Percentiles rank a stretch among this genome's conserved stretches.
These are phyloP conservation scores for Choristoneura rosaceana DNA, from an alignment of 2,888 invertebrate species.

Conservation along the genomic window DNA sequence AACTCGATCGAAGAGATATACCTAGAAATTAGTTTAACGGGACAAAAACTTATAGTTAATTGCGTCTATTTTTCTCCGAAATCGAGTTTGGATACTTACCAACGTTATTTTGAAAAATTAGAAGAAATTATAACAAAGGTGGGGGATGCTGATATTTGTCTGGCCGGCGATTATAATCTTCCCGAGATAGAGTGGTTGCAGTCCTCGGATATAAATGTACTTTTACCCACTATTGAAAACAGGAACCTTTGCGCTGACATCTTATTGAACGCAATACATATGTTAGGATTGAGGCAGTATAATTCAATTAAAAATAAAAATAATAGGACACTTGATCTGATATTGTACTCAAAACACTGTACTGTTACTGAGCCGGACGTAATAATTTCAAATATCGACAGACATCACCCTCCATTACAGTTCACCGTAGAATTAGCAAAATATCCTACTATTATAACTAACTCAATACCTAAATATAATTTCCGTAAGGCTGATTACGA, in stretches of 20 bases:
- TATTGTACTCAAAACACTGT: not conserved
- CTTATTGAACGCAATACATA: not conserved
- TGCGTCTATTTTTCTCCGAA: conserved; percentile 15
- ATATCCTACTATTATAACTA: not conserved
- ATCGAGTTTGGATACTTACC: not conserved
- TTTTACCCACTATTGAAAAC: not conserved
- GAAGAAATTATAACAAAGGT: not conserved
- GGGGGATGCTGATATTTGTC: conserved; percentile 2
- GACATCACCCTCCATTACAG: conserved; percentile 12
- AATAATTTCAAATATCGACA: conserved; percentile 1
- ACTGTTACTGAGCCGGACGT: not conserved
- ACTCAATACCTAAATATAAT: not conserved
- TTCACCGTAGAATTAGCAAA: not conserved
- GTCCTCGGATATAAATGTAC: not conserved
- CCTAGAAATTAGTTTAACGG: not conserved
- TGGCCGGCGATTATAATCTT: not conserved
- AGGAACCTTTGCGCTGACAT: not conserved
- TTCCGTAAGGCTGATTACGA: not conserved
- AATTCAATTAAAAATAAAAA: conserved; percentile 5
- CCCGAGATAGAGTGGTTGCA: not conserved
- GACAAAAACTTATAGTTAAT: conserved; percentile 7
- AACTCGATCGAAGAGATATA: conserved; percentile 5
- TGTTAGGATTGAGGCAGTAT: conserved; percentile 7
- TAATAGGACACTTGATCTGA: not conserved
- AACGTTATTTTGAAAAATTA: not conserved